Evolutionary conservation across 2,888 invertebrate species (phyloP).

Genomic region (Lasioglossum pauxillum): DNA sequence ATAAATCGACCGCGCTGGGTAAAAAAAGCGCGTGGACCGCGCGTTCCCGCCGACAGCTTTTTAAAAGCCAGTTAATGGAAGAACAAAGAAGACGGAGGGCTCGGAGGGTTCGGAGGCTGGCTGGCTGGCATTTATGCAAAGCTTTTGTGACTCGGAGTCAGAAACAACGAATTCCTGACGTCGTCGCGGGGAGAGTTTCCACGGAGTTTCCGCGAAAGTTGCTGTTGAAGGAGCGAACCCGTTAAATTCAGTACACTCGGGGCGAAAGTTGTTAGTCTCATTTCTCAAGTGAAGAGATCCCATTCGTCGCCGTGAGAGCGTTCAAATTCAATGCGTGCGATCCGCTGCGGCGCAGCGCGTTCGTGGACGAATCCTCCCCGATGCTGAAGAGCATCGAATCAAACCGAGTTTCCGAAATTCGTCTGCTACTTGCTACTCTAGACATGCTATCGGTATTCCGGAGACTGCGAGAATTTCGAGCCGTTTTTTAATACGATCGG

Average conservation of each 20-base stretch:
- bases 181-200: conserved; percentile 46
- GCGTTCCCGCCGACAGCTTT: conserved; percentile 3
- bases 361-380: background rate
- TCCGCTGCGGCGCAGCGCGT: conserved; percentile 14
- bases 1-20: background rate
- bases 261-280: conserved; percentile 74
- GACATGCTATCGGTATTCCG: conserved; percentile 6
- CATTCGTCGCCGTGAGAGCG: conserved; percentile 45
- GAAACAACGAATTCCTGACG: conserved; percentile 65
- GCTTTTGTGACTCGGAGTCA: conserved; percentile 51
- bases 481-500: background rate
- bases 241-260: conserved; percentile 69
- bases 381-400: conserved; percentile 22
- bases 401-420: conserved; percentile 21
- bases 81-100: conserved; percentile 8
- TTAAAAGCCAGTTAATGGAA: conserved; percentile 18
- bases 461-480: background rate
- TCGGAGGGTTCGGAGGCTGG: background rate
- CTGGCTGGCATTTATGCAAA: conserved; percentile 51
- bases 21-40: background rate
- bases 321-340: conserved; percentile 58
- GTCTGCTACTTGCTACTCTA: conserved; percentile 1
- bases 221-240: conserved; percentile 49
- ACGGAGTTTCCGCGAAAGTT: conserved; percentile 54
- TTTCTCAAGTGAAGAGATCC: conserved; percentile 67